Base-by-base conservation (phyloP, 2,888 invertebrate species). In the Caenorhabditis sp. region DNA sequence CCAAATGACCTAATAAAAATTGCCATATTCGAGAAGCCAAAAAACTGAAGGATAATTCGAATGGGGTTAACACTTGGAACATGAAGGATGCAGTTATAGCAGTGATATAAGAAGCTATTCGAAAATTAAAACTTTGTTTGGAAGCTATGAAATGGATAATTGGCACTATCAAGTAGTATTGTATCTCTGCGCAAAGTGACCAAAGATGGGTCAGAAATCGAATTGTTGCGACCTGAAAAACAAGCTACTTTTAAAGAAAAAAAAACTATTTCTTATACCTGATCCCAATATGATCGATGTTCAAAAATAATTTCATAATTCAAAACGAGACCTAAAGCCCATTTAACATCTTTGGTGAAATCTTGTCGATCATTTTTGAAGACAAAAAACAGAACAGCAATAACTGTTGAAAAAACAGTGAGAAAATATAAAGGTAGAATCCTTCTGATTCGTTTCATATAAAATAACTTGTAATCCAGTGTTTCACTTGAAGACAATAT, bases 81-180 rank as follows among this genome's bases (percentile, higher is more conserved):
- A 50, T 25, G 27, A 58, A 69, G 1, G 64, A 31, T 1, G 58
- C 36, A n/a, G 57, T 12, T n/a, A 70, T 66, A 4, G 63, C 59
- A 25, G 56, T 21, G 12, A 23, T 59, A 26, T 70, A 70, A 2
- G 36, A 50, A 21, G 59, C 14, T 12, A 65, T 65, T 23, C 70
- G 65, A 62, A 52, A 49, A 10, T 1, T 27, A 26, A 58, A 53
- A 0, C 60, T 20, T 0, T 60, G 59, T 23, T 52, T 61, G 7
- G 59, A 43, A 4, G 67, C 58, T 1, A 72, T 64, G 7, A 58
- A 62, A 21, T 66, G 58, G 12, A 76, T 63, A 0, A 67, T n/a
- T 4, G 76, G 76, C 17, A 60, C 71, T 23, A 76, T 63, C 20
- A 76, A 25, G 54, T 76, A 76, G 62, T 72, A 76, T 60, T 76